Conservation (phyloP, 1,140 invertebrate species). For the Ceratosolen solmsi region DNA sequence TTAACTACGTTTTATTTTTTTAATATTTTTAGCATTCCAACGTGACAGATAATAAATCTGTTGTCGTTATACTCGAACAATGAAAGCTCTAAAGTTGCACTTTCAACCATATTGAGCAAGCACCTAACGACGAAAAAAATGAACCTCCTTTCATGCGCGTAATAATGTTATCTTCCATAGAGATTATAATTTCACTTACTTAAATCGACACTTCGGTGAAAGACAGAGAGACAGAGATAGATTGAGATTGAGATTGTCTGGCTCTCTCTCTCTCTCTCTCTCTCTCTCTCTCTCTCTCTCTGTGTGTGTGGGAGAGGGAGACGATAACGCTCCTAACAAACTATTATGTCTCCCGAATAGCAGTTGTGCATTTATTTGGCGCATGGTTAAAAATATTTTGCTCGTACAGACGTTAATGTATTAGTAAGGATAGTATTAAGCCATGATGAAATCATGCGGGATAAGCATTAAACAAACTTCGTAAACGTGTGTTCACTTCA, state of each 20-base stretch:
- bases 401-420: no score
- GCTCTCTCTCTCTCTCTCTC: no score
- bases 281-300: no score
- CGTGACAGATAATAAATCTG: no score
- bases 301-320: not conserved
- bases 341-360: not conserved
- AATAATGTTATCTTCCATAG: not conserved
- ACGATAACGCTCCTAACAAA: not conserved
- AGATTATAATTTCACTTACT: not conserved
- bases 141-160: not conserved
- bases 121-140: no score
- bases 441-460: not conserved
- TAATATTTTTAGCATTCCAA: no score
- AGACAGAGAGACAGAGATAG: not conserved
- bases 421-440: no score
- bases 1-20: no score
- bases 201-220: not conserved
- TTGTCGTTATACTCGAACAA: no score
- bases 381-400: not conserved
- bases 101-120: no score
- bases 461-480: not conserved
- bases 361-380: not conserved
- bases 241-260: not conserved
- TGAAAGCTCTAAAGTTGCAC: no score
- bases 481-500: not conserved